Evolutionary conservation across 2,113 vertebrate species (phyloP).

Genomic region (Zosterops borbonicus): DNA sequence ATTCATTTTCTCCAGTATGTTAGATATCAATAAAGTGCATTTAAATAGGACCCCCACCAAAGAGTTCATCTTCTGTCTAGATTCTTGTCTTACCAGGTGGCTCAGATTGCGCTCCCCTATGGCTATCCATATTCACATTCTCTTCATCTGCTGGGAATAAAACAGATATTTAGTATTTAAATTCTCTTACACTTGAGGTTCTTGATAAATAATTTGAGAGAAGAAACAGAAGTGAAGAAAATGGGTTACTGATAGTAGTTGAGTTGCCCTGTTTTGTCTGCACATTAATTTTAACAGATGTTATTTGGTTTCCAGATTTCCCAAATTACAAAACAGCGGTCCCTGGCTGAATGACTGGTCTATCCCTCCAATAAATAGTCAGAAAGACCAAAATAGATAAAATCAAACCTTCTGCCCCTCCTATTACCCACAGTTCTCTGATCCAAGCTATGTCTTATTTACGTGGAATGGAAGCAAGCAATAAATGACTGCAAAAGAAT

Average conservation of each 20-base stretch:
- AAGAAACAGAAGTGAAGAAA: not conserved
- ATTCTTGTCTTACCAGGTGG: conserved; percentile 68
- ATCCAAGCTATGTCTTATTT: not conserved
- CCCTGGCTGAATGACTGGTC: not conserved
- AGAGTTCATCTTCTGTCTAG: not conserved
- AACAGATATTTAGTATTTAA: not conserved
- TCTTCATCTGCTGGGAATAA: conserved; percentile 68
- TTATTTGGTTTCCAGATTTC: not conserved
- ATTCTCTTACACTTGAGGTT: not conserved
- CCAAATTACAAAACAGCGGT: not conserved
- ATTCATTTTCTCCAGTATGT: not conserved
- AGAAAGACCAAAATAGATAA: not conserved
- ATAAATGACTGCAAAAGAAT: not conserved
- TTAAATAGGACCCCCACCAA: not conserved
- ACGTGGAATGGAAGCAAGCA: not conserved
- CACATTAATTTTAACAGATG: not conserved
- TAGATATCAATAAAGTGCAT: not conserved
- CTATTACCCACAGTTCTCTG: not conserved
- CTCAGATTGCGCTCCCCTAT: conserved; percentile 37
- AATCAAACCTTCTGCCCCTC: not conserved
- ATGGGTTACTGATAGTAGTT: not conserved
- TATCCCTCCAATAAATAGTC: not conserved
- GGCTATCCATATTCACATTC: conserved; percentile 68
- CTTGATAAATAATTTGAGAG: not conserved
- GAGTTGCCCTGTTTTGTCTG: not conserved